Conservation (phyloP, 2,113 vertebrate species). For the Planiliza haematocheilus region DNA sequence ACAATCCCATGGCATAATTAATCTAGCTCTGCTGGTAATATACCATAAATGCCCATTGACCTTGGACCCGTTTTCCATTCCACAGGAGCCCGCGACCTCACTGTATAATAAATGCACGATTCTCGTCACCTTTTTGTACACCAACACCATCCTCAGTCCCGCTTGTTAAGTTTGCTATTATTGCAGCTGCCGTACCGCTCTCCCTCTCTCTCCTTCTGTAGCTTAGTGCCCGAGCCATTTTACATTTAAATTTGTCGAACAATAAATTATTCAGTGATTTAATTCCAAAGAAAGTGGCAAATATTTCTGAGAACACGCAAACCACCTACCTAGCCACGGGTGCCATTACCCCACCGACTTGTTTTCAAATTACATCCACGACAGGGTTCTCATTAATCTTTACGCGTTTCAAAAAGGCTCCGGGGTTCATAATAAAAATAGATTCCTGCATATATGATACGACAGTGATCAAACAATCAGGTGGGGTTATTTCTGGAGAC, state of each 20-base stretch:
- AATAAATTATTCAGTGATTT: conserved; percentile 78
- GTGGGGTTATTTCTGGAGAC: conserved; percentile 54
- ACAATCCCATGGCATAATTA: conserved; percentile 22
- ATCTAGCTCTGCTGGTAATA: conserved; percentile 21
- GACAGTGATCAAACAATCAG: conserved; percentile 41
- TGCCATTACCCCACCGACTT: conserved; percentile 25
- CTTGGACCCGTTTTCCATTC: conserved; percentile 3
- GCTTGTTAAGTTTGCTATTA: conserved; percentile 41
- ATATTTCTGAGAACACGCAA: conserved; percentile 46
- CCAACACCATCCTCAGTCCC: neutral
- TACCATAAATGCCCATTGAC: conserved; percentile 1
- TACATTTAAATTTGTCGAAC: conserved; percentile 66
- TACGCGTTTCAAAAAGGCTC: conserved; percentile 39
- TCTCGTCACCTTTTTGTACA: conserved; percentile 24
- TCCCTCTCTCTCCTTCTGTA: no score
- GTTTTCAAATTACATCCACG: conserved; percentile 48
- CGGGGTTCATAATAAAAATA: conserved; percentile 55
- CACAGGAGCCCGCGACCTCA: conserved; percentile 28
- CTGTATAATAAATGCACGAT: conserved; percentile 40
- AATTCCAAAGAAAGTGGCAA: conserved; percentile 68
- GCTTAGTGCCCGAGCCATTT: conserved; percentile 57
- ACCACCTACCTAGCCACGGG: conserved; percentile 39
- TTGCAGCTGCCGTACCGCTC: conserved; percentile 12
- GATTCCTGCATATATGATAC: conserved; percentile 25
- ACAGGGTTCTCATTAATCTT: conserved; percentile 51